phyloP scores from a whole-genome alignment of 35 echinoderm and acorn worm species.

The Ophiothrix spiculata region DNA sequence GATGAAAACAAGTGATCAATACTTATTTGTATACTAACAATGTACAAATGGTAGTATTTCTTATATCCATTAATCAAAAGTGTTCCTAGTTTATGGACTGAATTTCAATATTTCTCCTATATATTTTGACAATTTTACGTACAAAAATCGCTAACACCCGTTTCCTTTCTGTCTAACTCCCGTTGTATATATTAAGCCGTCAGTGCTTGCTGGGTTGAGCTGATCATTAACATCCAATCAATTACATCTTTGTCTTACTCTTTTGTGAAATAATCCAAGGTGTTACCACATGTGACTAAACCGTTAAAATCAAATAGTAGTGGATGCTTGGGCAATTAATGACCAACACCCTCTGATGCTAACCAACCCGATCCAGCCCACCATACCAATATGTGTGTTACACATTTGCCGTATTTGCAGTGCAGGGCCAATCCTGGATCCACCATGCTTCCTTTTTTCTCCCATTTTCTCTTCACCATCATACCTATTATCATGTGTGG shows the following conservation, averaged over 20 bases:
- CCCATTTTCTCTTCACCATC: not conserved
- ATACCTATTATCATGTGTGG: not conserved
- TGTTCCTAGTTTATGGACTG: not conserved
- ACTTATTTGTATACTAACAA: not conserved
- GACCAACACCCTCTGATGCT: not conserved
- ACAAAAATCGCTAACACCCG: slow-evolving; percentile 5
- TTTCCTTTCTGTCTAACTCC: not conserved
- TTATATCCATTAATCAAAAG: not conserved
- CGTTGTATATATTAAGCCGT: not conserved
- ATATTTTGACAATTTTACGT: not conserved
- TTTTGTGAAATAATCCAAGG: not conserved
- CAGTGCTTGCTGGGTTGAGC: not conserved
- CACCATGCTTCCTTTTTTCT: not conserved
- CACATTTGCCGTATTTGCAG: not conserved
- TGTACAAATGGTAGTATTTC: not conserved
- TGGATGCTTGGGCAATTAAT: not conserved
- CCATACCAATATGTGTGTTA: not conserved
- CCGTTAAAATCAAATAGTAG: not conserved
- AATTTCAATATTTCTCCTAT: not conserved
- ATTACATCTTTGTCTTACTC: not conserved
- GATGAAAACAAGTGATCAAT: not conserved
- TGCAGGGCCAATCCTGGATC: not conserved
- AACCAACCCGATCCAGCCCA: not conserved
- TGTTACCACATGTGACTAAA: not conserved
- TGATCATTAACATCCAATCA: not conserved